Evolutionary conservation across 2,888 invertebrate species (phyloP).

Genomic region (Hirtodrosophila histrioides): DNA sequence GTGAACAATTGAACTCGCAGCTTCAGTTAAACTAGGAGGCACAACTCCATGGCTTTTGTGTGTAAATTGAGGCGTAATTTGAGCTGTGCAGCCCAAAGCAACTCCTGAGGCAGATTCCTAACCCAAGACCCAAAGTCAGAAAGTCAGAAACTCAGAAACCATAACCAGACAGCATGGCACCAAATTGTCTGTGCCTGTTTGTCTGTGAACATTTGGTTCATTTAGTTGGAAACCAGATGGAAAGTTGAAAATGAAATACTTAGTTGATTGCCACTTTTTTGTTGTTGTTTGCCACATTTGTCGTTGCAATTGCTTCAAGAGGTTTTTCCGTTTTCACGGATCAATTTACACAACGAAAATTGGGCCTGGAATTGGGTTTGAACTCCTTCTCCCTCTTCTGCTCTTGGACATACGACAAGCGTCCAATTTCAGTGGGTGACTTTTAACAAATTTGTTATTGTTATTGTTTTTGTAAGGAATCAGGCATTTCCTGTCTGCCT

Average conservation of each 20-base stretch:
- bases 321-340: conserved; percentile 74
- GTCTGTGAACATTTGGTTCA: conserved; percentile 5
- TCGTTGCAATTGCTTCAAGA: conserved; percentile 56
- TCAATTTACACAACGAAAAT: conserved; percentile 66
- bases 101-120: not conserved
- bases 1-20: too few species aligned
- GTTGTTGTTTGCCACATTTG: conserved; percentile 46
- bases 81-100: conserved; percentile 10
- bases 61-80: conserved; percentile 42
- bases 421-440: conserved; percentile 64
- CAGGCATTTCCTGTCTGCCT: conserved; percentile 62
- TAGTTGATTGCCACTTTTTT: conserved; percentile 21
- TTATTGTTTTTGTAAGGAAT: conserved; percentile 54
- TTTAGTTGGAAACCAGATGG: conserved; percentile 79
- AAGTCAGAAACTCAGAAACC: not conserved
- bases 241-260: conserved; percentile 26
- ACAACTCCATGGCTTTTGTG: not conserved
- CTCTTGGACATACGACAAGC: conserved; percentile 41
- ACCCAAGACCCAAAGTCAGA: conserved; percentile 7
- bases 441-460: conserved; percentile 52
- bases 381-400: not conserved
- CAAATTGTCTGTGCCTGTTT: conserved; percentile 38
- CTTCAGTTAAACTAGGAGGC: too few species aligned
- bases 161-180: conserved; percentile 73
- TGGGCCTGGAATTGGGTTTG: conserved; percentile 11